Percentiles rank a stretch among this genome's conserved stretches.
Conservation (phyloP, 2,113 vertebrate species). For the Peromyscus californicus region DNA sequence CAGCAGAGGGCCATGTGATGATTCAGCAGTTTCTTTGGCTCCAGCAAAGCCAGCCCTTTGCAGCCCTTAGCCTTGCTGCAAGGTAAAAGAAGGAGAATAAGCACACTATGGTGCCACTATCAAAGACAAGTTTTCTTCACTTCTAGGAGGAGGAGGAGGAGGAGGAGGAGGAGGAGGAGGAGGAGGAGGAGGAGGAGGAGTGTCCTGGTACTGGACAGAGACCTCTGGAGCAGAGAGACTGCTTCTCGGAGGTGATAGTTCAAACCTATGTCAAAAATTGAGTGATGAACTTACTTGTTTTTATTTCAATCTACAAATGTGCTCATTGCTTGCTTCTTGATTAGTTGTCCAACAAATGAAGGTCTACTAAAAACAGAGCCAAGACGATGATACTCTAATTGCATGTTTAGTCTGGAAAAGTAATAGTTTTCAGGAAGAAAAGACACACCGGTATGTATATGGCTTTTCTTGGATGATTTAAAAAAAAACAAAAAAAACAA, state of each 20-base stretch:
- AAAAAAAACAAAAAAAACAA: neutral
- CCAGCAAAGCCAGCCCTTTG: neutral
- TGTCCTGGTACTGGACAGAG: neutral
- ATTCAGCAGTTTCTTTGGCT: constrained; percentile 19
- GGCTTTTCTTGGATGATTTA: neutral
- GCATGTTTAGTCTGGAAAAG: neutral
- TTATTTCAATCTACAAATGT: constrained; percentile 53
- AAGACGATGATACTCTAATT: neutral
- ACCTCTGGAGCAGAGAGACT: constrained; percentile 19
- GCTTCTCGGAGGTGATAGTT: constrained; percentile 61
- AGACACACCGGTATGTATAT: neutral
- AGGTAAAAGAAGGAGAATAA: constrained; percentile 16
- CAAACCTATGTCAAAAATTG: constrained; percentile 22
- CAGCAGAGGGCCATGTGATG: constrained; percentile 4
- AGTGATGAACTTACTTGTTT: neutral
- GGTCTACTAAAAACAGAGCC: constrained; percentile 47
- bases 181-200: neutral
- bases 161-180: too few relatives aligned
- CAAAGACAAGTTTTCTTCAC: neutral
- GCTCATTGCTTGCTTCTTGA: constrained; percentile 41
- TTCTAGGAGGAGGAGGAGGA: neutral
- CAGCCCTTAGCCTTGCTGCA: neutral
- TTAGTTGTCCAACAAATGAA: neutral
- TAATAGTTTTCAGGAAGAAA: neutral
- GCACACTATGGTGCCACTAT: neutral